A percentile compares a stretch with the other conserved stretches of the same genome.
phyloP scores from a whole-genome alignment of 2,113 vertebrate species.

The Caloenas nicobarica region DNA sequence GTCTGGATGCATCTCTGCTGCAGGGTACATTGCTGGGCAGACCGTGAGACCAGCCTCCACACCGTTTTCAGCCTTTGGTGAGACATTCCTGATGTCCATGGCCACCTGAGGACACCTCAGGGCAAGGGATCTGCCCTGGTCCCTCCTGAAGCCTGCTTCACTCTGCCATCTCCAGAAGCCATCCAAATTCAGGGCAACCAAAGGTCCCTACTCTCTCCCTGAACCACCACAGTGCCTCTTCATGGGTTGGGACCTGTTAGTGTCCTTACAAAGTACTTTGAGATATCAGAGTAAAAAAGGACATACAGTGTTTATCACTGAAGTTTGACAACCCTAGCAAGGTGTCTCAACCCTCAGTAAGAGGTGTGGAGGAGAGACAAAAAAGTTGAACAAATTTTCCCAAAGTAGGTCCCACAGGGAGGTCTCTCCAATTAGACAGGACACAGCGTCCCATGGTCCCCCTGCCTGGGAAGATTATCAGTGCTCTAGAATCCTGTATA shows the following conservation, averaged over 20 bases:
- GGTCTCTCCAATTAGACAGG: neutral
- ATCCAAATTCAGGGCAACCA: neutral
- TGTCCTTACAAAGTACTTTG: neutral
- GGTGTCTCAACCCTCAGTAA: neutral
- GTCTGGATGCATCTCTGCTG: neutral
- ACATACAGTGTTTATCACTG: neutral
- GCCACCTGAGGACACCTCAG: neutral
- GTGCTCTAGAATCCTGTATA: neutral
- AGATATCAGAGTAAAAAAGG: neutral
- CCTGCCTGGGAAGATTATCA: neutral
- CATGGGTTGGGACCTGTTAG: neutral
- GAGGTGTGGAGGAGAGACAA: neutral
- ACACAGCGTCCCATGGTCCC: accelerated
- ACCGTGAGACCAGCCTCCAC: neutral
- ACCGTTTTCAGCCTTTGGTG: neutral
- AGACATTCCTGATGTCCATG: accelerated
- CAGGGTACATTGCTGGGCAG: neutral
- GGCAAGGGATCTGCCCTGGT: neutral
- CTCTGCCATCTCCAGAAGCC: neutral
- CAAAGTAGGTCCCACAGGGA: neutral
- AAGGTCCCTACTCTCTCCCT: neutral
- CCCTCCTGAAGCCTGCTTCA: neutral
- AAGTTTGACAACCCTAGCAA: neutral
- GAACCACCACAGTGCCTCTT: neutral
- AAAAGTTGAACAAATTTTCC: neutral